Base-by-base conservation (phyloP, 2,888 invertebrate species). In the Nebria brevicollis region DNA sequence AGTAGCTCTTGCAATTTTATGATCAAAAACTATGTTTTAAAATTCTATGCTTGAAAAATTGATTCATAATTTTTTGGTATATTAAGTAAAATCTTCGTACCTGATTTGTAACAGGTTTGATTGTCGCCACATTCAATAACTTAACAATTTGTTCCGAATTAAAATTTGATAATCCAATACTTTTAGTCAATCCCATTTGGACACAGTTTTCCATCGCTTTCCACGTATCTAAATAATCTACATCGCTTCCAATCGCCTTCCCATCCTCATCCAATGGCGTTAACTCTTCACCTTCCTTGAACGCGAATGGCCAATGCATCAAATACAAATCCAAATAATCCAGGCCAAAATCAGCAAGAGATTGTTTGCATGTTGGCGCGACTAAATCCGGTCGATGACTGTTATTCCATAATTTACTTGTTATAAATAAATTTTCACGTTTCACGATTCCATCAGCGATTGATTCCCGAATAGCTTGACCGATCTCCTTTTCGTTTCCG, bases 141-240 rank as follows among this genome's bases (percentile, higher is more conserved):
- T 92, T 89, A 15, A 90, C 88, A 81, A 94, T 86, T 86, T 94
- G 94, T 83, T 91, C 89, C 1, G 90, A 91, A 87, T 93, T 94
- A 85, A 94, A 94, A 87, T 94, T 94, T 73, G 93, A 94, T 6
- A 94, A 87, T 1, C 94, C 94, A 84, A 94, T 93, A 82, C 91
- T 91, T 83, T 91, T 92, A 0, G 90, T 88, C 65, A 93, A 86
- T 15, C 93, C 93, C 77, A 91, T 89, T 15, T 89, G 88, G 6
- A 92, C 89, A 26, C 92, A 88, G 77, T 90, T 88, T 85, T 94
- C 94, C 92, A 94, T 91, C 4, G 89, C 93, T 84, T 91, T 90
- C 91, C 92, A 92, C 4, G 92, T 92, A 70, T 92, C 94, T 26
- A 93, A 73, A 84, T 89, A 93, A 86, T 94, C 94, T 2, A 91